Evolutionary conservation across 1,140 invertebrate genomes (phyloP).

Genomic region (Pachyrhynchus sulphureomaculatus): DNA sequence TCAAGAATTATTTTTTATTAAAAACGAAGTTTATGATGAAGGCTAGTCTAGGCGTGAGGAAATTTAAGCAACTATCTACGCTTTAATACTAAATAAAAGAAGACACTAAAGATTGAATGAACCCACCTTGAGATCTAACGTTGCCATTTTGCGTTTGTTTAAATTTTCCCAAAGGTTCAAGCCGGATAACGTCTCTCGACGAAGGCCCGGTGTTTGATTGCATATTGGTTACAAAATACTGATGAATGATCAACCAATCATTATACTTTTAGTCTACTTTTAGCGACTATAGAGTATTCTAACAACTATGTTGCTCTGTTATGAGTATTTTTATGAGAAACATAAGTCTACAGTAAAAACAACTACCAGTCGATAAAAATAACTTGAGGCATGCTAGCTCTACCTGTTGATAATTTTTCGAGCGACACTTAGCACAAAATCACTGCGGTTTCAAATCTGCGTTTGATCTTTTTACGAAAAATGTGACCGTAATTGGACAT

Average conservation of each 20-base stretch:
- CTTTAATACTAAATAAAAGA: not conserved
- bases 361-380: constrained; percentile 24
- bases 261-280: constrained; percentile 17
- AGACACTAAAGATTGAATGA: constrained; percentile 1
- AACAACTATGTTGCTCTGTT: constrained; percentile 12
- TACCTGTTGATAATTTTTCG: constrained; percentile 31
- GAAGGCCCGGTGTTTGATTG: constrained; percentile 18
- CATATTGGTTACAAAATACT: constrained; percentile 21
- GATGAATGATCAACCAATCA: constrained; percentile 18
- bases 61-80: not conserved
- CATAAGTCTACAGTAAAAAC: constrained; percentile 14
- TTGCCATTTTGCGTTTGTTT: constrained; percentile 49
- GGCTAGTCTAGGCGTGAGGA: too few species aligned
- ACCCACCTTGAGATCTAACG: constrained; percentile 44
- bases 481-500: constrained; percentile 1
- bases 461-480: constrained; percentile 18
- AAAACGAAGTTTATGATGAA: too few species aligned
- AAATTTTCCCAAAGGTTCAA: constrained; percentile 48
- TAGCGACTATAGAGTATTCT: constrained; percentile 19
- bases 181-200: constrained; percentile 40
- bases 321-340: constrained; percentile 15
- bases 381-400: constrained; percentile 27
- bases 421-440: constrained; percentile 17
- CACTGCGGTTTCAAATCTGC: not conserved
- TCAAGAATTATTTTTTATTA: too few species aligned